Percentiles rank a stretch among this genome's conserved stretches.
Evolutionary conservation across 1,140 invertebrate genomes (phyloP).

Genomic region (Carposina sasakii): DNA sequence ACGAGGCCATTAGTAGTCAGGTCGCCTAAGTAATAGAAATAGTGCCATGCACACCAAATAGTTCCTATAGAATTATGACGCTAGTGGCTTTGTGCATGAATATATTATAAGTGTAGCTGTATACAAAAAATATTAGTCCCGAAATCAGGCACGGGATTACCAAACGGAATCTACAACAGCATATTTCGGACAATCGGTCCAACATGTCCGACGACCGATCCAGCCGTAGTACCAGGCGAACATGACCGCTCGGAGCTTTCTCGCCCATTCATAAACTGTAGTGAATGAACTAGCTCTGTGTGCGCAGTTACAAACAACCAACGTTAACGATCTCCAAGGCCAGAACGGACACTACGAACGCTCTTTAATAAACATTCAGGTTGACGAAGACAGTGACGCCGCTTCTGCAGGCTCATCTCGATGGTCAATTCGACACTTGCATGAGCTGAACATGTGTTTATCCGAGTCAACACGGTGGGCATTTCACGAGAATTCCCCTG

Average conservation of each 20-base stretch:
- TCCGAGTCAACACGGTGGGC: slow-evolving; percentile 52
- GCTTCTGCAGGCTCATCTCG: background rate
- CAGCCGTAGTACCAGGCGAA: slow-evolving; percentile 50
- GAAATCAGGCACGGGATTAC: slow-evolving; percentile 28
- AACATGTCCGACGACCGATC: slow-evolving; percentile 63
- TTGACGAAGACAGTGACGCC: too few species aligned
- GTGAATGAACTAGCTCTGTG: slow-evolving; percentile 55
- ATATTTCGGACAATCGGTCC: slow-evolving; percentile 45
- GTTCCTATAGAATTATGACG: too few species aligned
- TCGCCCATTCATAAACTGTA: slow-evolving; percentile 44
- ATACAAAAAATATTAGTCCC: too few species aligned
- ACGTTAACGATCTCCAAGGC: slow-evolving; percentile 22
- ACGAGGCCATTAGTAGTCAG: too few species aligned
- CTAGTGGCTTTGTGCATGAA: too few species aligned
- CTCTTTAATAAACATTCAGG: too few species aligned
- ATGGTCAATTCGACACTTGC: slow-evolving; percentile 4
- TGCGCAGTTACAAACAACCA: too few species aligned
- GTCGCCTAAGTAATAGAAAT: too few species aligned
- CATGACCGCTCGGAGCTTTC: slow-evolving; percentile 55
- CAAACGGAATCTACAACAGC: too few species aligned
- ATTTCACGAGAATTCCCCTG: slow-evolving; percentile 68
- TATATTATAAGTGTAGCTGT: too few species aligned
- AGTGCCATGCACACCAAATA: too few species aligned
- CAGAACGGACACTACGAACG: slow-evolving; percentile 16
- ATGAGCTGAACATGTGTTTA: slow-evolving; percentile 50